A percentile compares a stretch with the other conserved stretches of the same genome.
Evolutionary conservation across 2,113 vertebrate species (phyloP).

Genomic region (Diadophis punctatus): DNA sequence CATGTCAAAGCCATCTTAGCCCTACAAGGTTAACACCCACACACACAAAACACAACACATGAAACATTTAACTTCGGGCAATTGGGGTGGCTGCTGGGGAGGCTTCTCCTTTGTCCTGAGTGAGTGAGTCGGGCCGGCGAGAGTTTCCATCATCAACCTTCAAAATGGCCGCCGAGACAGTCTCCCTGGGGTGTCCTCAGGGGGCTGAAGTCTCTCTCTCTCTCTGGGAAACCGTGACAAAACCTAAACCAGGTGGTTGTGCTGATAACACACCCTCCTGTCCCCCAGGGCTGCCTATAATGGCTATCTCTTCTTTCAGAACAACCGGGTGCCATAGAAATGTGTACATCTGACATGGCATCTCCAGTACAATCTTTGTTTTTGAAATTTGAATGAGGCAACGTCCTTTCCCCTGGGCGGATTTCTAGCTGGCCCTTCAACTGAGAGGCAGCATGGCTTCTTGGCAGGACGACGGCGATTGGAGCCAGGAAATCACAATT

Average conservation of each 20-base stretch:
- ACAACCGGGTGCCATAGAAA: neutral
- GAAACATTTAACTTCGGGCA: neutral
- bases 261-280: neutral
- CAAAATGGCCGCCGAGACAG: neutral
- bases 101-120: neutral
- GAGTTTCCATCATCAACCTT: neutral
- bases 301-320: conserved; percentile 30
- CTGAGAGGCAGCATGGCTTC: neutral
- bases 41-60: neutral
- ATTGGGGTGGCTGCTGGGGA: neutral
- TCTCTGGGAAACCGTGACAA: conserved; percentile 7
- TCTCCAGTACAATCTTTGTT: conserved; percentile 22
- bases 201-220: neutral
- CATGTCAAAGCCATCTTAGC: neutral
- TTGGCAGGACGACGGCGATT: neutral
- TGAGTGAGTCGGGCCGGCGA: neutral
- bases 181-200: neutral
- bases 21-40: neutral
- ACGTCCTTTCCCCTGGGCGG: neutral
- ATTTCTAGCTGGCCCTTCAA: neutral
- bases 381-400: neutral
- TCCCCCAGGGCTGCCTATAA: conserved; percentile 9
- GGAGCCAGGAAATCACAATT: neutral
- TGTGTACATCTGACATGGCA: conserved; percentile 13
- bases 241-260: neutral